Evolutionary conservation across 2,888 invertebrate species (phyloP).

Genomic region (Eurois occulta): DNA sequence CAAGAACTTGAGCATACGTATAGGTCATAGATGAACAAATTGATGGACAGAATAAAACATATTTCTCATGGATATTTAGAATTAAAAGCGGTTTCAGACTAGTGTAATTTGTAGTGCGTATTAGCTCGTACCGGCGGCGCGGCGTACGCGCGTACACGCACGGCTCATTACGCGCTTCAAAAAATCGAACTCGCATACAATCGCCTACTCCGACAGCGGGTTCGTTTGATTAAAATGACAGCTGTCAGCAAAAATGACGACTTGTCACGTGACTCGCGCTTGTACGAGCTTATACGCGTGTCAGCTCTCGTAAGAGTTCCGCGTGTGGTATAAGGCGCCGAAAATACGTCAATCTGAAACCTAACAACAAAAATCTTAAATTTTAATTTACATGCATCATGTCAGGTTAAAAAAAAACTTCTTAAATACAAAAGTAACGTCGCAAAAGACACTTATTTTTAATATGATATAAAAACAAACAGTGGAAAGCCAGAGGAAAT

Average conservation of each 20-base stretch:
- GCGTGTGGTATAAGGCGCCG: neutral
- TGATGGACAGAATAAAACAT: neutral
- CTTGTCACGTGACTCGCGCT: neutral
- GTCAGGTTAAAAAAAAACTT: neutral
- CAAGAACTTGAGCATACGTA: neutral
- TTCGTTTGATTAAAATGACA: neutral
- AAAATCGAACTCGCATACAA: neutral
- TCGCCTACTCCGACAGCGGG: no score
- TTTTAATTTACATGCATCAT: neutral
- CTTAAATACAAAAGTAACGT: neutral
- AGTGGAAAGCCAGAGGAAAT: constrained; percentile 71
- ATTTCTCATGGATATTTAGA: no score
- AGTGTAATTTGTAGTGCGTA: neutral
- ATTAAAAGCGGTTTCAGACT: neutral
- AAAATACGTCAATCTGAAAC: neutral
- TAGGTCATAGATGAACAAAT: neutral
- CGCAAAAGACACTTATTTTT: constrained; percentile 55
- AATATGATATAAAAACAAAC: constrained; percentile 74
- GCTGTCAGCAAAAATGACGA: neutral
- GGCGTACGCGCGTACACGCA: neutral
- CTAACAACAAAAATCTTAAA: neutral
- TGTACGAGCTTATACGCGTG: neutral
- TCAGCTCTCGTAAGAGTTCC: neutral
- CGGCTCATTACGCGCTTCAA: neutral
- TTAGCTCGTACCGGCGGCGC: neutral